A percentile compares a stretch with the other conserved stretches of the same genome.
Evolutionary conservation across 1,140 invertebrate genomes (phyloP).

Genomic region (Pantala flavescens): DNA sequence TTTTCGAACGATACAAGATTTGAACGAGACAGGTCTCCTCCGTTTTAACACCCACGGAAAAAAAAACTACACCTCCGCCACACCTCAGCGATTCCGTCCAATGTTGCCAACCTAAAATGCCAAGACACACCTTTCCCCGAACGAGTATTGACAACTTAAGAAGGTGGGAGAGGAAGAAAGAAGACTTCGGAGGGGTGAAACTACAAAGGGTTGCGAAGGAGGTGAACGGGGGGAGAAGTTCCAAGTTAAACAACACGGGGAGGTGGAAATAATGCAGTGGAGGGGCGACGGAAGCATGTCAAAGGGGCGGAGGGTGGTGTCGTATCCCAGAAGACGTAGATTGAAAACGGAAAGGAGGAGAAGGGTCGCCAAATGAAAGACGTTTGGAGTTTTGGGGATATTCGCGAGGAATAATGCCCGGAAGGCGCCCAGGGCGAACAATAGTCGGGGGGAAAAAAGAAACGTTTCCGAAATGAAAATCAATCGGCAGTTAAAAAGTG

Average conservation of each 20-base stretch:
- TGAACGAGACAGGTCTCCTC: too few relatives aligned
- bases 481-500: too few relatives aligned
- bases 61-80: neutral
- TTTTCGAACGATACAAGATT: too few relatives aligned
- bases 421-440: neutral
- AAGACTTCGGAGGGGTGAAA: neutral
- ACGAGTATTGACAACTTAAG: slow-evolving; percentile 9
- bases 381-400: neutral
- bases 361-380: neutral
- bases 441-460: neutral
- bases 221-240: neutral
- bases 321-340: too few relatives aligned
- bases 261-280: neutral
- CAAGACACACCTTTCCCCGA: neutral
- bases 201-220: neutral
- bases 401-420: neutral
- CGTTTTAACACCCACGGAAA: neutral
- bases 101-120: neutral
- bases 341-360: neutral
- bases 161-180: neutral
- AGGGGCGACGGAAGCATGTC: neutral
- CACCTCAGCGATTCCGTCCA: neutral
- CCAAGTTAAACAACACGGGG: neutral
- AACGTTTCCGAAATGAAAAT: neutral
- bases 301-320: too few relatives aligned